A percentile compares a stretch with the other conserved stretches of the same genome.
phyloP scores from a whole-genome alignment of 2,888 invertebrate species.

The Nomada hirtipes region DNA sequence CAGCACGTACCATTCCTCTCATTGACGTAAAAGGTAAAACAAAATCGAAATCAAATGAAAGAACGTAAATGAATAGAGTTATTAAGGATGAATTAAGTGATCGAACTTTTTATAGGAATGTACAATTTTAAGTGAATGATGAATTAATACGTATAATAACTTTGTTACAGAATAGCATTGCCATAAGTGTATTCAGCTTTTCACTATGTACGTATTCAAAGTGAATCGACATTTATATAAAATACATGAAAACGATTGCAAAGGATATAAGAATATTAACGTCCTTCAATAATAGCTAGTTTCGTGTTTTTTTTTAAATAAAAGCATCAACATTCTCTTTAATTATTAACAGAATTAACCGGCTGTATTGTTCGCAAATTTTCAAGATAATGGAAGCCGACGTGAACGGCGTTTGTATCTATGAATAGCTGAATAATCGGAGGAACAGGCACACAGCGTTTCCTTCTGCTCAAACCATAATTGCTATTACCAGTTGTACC shows the following conservation, averaged over 20 bases:
- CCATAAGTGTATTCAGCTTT: background rate
- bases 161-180: too few relatives aligned
- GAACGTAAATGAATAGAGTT: too few relatives aligned
- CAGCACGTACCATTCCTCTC: too few relatives aligned
- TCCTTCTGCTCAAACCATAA: constrained; percentile 33
- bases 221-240: background rate
- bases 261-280: background rate
- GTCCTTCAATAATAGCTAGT: background rate
- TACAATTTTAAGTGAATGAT: too few relatives aligned
- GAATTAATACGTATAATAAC: too few relatives aligned
- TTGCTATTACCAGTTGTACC: constrained; percentile 42
- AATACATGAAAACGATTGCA: background rate
- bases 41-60: too few relatives aligned
- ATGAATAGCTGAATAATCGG: constrained; percentile 13
- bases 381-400: background rate
- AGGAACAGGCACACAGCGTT: background rate
- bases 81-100: too few relatives aligned
- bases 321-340: background rate
- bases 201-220: background rate
- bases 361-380: too few relatives aligned
- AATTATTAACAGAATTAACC: background rate
- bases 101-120: too few relatives aligned
- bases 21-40: too few relatives aligned
- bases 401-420: background rate
- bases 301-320: background rate